Conservation (phyloP, 2,888 invertebrate genomes). For the Willowsia nigromaculata region DNA sequence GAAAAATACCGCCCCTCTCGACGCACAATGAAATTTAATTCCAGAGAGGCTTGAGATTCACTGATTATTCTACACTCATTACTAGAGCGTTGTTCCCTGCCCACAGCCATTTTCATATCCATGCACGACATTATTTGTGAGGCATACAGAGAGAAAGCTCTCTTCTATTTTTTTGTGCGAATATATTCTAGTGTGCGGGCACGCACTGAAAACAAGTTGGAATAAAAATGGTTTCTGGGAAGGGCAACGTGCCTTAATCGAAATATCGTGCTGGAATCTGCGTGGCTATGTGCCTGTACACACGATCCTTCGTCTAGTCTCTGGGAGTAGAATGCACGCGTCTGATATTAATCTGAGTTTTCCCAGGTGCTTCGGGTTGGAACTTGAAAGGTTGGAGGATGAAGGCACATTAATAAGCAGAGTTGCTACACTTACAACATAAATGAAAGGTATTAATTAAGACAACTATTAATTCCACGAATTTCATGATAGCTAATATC, state of each 20-base stretch:
- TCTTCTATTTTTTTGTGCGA: not conserved
- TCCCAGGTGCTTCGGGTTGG: not conserved
- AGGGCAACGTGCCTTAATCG: constrained; percentile 34
- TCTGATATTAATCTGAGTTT: constrained; percentile 1
- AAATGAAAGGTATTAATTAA: constrained; percentile 34
- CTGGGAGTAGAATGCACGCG: not conserved
- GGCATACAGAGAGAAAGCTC: not conserved
- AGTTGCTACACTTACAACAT: too few relatives aligned
- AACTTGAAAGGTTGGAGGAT: not conserved
- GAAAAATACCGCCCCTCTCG: constrained; percentile 47
- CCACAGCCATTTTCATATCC: not conserved
- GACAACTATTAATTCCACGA: not conserved
- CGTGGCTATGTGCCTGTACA: not conserved
- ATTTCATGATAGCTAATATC: not conserved
- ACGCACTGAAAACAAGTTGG: not conserved
- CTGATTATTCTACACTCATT: constrained; percentile 34
- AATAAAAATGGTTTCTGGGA: not conserved
- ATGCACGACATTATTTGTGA: not conserved
- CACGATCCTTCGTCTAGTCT: not conserved
- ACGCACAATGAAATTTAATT: constrained; percentile 58
- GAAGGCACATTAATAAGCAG: not conserved
- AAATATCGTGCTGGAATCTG: constrained; percentile 26
- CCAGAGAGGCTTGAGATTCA: constrained; percentile 19
- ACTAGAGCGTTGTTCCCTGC: constrained; percentile 18
- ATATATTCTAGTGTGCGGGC: not conserved